phyloP scores from a whole-genome alignment of 2,113 vertebrate genomes.

The Condylura cristata region DNA sequence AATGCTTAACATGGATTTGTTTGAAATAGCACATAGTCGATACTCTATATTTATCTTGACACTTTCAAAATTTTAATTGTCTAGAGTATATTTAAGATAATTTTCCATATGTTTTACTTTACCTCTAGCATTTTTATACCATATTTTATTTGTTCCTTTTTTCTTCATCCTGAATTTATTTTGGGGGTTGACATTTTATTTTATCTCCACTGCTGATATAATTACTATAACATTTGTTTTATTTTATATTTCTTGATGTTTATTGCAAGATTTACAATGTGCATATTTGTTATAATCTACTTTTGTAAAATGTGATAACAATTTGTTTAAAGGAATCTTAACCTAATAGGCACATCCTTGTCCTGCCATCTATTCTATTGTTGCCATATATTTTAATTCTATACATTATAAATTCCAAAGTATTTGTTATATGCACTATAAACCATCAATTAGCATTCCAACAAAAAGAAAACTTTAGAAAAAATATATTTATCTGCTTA shows the following conservation, averaged over 20 bases:
- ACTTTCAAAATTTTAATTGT: neutral
- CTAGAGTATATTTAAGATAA: neutral
- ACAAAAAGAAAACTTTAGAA: neutral
- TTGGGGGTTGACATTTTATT: neutral
- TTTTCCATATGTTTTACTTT: neutral
- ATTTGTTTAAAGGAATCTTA: neutral
- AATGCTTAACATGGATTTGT: neutral
- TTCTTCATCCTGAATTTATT: neutral
- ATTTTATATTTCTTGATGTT: neutral
- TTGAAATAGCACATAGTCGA: neutral
- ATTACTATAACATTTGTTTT: neutral
- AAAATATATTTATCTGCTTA: neutral
- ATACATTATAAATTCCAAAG: neutral
- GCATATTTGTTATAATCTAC: neutral
- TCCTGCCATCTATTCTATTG: neutral
- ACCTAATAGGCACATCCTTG: neutral
- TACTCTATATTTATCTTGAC: neutral
- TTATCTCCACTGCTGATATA: neutral
- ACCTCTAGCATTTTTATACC: neutral
- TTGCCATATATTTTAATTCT: neutral
- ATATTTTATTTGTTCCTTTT: neutral
- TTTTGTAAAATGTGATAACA: neutral
- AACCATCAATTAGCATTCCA: neutral
- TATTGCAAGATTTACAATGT: neutral
- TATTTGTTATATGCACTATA: neutral